Evolutionary conservation across 2,113 vertebrate species (phyloP).

Genomic region (Leptosomus discolor): DNA sequence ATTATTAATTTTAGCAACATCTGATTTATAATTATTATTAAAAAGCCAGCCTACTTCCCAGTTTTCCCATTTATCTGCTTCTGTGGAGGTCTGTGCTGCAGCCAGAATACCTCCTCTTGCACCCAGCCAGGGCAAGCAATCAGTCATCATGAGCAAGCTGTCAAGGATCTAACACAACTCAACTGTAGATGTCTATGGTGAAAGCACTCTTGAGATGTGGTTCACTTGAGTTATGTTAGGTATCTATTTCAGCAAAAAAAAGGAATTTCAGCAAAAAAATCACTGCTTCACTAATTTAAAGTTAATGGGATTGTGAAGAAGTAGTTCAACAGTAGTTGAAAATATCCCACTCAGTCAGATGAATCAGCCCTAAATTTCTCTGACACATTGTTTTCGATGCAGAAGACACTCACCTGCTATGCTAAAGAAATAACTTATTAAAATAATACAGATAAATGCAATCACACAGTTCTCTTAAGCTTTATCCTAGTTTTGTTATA

Average conservation of each 20-base stretch:
- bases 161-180: background rate
- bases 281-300: background rate
- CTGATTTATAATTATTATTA: background rate
- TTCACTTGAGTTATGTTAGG: background rate
- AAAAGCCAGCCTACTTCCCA: background rate
- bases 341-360: background rate
- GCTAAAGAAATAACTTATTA: background rate
- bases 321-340: background rate
- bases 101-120: background rate
- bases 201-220: background rate
- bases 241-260: background rate
- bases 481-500: background rate
- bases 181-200: background rate
- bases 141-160: background rate
- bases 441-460: background rate
- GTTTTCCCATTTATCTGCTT: background rate
- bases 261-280: background rate
- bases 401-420: background rate
- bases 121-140: background rate
- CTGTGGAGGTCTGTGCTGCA: background rate
- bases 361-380: background rate
- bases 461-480: background rate
- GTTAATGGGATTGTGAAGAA: background rate
- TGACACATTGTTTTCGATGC: background rate
- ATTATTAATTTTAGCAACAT: background rate